Percentiles rank a stretch among this genome's conserved stretches.
phyloP scores from a whole-genome alignment of 2,113 vertebrate genomes.

The Hippopotamus amphibius region DNA sequence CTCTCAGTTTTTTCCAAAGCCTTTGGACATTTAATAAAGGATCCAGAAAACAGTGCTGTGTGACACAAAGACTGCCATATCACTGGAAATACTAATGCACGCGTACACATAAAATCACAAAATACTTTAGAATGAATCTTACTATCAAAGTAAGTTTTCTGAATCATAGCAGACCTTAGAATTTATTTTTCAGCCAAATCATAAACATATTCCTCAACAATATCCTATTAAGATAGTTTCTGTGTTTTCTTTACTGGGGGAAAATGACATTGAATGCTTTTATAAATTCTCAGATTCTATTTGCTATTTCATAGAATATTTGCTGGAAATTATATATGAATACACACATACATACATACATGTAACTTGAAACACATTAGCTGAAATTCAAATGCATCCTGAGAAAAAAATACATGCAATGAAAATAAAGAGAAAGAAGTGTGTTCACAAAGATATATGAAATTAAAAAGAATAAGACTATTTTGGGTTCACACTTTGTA shows the following conservation, averaged over 20 bases:
- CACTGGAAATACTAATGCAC: background rate
- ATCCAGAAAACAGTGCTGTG: accelerated
- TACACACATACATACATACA: background rate
- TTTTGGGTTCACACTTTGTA: background rate
- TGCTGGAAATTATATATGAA: background rate
- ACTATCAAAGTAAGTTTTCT: background rate
- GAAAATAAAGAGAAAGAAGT: background rate
- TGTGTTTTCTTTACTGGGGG: background rate
- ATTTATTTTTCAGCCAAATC: background rate
- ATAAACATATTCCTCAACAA: background rate
- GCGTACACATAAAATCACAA: background rate
- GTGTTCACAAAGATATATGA: background rate
- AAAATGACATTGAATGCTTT: background rate
- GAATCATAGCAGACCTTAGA: background rate
- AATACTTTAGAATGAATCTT: background rate
- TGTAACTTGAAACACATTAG: background rate
- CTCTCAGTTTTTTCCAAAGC: background rate
- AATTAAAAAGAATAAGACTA: background rate
- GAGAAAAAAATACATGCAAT: background rate
- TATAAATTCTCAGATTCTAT: background rate
- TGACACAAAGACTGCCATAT: background rate
- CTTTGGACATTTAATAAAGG: background rate
- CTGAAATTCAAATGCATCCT: background rate
- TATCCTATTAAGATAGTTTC: background rate
- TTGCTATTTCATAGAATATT: background rate